Base-by-base conservation (phyloP, 2,888 invertebrate genomes). In the Eurois occulta region DNA sequence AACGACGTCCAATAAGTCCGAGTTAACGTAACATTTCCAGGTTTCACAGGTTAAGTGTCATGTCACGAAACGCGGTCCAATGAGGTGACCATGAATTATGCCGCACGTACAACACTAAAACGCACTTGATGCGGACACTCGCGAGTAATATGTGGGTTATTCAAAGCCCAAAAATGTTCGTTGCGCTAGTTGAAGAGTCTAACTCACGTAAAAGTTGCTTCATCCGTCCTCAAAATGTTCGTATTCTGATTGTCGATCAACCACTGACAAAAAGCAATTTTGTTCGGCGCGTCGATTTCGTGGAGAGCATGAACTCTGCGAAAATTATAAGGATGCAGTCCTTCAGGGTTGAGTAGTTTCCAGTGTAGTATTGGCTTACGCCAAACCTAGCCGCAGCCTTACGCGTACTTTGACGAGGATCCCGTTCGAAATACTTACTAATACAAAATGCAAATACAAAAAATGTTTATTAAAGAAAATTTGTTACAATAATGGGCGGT, bases 91-190 rank as follows among this genome's bases (percentile, higher is more conserved):
- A 64, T 64, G 64, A 32, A 72, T 72, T 35, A 72, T 72, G 72
- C 72, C 72, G 28, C 73, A 72, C 72, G 55, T 72, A 52, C n/a
- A 65, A 72, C 41, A 52, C 72, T 73, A 41, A 65, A 72, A 43
- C 64, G 65, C 65, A 48, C 38, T 65, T 64, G 52, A 41, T 72
- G 72, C 38, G n/a, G n/a, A n/a, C n/a, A 65, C 72, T 72, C 64
- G 18, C 72, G 18, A 72, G 64, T 72, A 46, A 64, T 64, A n/a
- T 72, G 72, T 72, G 72, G 72, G 64, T 72, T 72, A 48, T 48
- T 64, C 13, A 70, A 58, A 21, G 70, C 58, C 58, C 70, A 70
- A 70, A 70, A 70, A 70, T 58, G 28, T 70, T 70, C 41, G 28
- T 70, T 70, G 16, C 70, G 58, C 41, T 70, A 58, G 41, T 70